Conservation (phyloP, 2,797 vertebrate genomes). For the Margarornis squamiger region DNA sequence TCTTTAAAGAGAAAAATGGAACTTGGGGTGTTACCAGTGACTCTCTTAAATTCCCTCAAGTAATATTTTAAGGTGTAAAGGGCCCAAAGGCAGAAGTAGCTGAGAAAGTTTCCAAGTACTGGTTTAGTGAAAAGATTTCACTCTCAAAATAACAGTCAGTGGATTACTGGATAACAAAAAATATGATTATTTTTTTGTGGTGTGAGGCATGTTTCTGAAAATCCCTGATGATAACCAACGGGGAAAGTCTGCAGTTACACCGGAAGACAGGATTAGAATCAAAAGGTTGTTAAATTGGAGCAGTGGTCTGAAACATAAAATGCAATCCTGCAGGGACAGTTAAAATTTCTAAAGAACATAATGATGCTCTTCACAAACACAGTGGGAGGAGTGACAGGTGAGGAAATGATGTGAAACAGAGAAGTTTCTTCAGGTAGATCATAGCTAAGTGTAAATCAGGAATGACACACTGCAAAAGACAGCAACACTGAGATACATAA, state of each 20-base stretch:
- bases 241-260: background rate
- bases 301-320: background rate
- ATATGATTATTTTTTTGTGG: background rate
- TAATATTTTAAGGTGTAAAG: background rate
- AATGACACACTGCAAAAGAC: background rate
- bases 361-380: background rate
- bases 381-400: background rate
- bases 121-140: background rate
- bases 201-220: background rate
- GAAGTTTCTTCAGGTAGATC: background rate
- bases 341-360: background rate
- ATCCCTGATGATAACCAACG: background rate
- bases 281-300: background rate
- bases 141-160: background rate
- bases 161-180: background rate
- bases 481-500: background rate
- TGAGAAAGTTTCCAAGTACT: background rate
- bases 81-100: background rate
- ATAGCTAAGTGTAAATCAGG: background rate
- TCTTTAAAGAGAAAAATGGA: background rate
- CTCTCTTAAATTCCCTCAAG: background rate
- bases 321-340: background rate
- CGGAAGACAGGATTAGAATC: background rate
- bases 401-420: background rate
- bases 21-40: background rate